phyloP scores from a whole-genome alignment of 37 sponge, comb jelly and placozoan genomes.

The Halichondria panicea region DNA sequence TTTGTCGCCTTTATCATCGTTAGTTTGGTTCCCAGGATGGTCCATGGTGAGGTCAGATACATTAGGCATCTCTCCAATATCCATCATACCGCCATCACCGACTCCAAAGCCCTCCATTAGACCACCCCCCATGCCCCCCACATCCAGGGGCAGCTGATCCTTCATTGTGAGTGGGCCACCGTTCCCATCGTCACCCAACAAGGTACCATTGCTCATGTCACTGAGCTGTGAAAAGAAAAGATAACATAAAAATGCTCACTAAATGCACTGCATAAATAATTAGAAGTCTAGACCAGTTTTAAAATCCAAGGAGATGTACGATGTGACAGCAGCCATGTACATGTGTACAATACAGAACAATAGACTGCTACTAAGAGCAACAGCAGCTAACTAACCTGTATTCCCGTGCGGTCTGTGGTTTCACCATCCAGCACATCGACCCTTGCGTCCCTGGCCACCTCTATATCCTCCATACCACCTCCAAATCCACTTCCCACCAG shows the following conservation, averaged over 20 bases:
- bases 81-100: conserved; percentile 41
- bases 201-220: conserved; percentile 9
- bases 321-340: not conserved
- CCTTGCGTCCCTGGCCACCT: conserved; percentile 14
- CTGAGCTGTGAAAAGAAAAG: conserved; percentile 7
- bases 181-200: not conserved
- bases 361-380: not conserved
- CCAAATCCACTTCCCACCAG: conserved; percentile 39
- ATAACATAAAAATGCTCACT: too few relatives aligned
- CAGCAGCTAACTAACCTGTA: conserved; percentile 4
- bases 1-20: not conserved
- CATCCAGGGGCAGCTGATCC: conserved; percentile 4
- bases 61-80: conserved; percentile 15
- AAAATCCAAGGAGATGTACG: too few relatives aligned
- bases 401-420: not conserved
- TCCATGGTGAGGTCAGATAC: conserved; percentile 26
- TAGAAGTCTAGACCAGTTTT: not conserved
- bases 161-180: conserved; percentile 4
- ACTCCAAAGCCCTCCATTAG: conserved; percentile 35
- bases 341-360: not conserved
- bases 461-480: conserved; percentile 58
- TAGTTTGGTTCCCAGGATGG: not conserved
- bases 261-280: not conserved
- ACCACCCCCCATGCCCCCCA: conserved; percentile 26
- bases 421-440: conserved; percentile 17